Percentiles rank a stretch among this genome's conserved stretches.
Evolutionary conservation across 2,113 vertebrate species (phyloP).

Genomic region (Cygnus buccinator): DNA sequence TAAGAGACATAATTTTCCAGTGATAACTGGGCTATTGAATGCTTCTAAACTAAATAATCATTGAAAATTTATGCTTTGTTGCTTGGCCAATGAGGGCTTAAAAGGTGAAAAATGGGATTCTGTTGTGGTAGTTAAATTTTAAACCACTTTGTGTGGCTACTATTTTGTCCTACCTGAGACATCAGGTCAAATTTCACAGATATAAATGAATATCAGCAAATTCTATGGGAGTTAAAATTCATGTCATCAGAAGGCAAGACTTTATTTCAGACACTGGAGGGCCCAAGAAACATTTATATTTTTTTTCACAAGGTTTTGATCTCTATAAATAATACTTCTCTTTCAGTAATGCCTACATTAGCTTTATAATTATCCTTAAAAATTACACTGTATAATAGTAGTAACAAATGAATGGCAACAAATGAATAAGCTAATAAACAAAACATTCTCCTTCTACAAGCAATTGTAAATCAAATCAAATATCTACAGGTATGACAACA

Average conservation of each 20-base stretch:
- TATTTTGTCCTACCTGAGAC: background rate
- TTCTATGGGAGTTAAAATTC: background rate
- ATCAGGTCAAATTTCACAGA: background rate
- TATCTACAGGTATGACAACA: background rate
- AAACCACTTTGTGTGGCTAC: background rate
- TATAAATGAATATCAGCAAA: background rate
- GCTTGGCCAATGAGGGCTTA: background rate
- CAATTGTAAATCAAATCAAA: background rate
- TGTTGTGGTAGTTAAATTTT: background rate
- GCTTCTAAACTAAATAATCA: background rate
- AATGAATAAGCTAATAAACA: background rate
- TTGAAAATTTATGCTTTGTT: background rate
- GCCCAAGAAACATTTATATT: background rate
- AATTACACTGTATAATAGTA: background rate
- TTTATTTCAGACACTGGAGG: conserved; percentile 22
- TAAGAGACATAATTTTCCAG: background rate
- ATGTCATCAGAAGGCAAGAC: background rate
- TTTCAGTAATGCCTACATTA: background rate
- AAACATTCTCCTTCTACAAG: background rate
- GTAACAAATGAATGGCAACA: background rate
- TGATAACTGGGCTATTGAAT: background rate
- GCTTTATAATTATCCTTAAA: background rate
- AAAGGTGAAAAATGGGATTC: background rate
- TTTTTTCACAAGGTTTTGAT: background rate
- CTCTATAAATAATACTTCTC: background rate